These are phyloP conservation scores for Achroia grisella DNA, from an alignment of 1,140 invertebrate genomes.

Conservation along the genomic window DNA sequence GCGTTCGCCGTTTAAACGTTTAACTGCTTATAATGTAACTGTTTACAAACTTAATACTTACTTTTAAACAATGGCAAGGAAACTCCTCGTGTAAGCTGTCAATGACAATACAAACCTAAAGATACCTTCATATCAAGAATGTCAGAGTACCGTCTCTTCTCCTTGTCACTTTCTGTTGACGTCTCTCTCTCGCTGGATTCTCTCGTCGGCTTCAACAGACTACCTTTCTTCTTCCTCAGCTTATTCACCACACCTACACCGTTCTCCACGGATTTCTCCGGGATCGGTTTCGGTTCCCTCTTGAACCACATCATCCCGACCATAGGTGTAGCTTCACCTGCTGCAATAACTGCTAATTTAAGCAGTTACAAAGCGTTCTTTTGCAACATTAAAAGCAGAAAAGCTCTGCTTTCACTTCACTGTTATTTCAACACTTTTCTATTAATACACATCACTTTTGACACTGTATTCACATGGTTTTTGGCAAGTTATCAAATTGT, in stretches of 20 bases:
- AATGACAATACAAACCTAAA: constrained; percentile 42
- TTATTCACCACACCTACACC: constrained; percentile 47
- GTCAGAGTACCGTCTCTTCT: constrained; percentile 58
- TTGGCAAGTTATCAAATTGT: constrained; percentile 1
- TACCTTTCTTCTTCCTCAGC: constrained; percentile 49
- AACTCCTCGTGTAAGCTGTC: constrained; percentile 2
- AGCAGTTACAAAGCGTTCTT: background rate
- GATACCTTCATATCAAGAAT: constrained; percentile 63
- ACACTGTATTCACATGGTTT: constrained; percentile 2
- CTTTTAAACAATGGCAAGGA: constrained; percentile 21
- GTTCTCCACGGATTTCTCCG: constrained; percentile 45
- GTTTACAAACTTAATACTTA: background rate
- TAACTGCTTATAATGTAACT: background rate
- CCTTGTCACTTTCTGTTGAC: constrained; percentile 60
- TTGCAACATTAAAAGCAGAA: background rate
- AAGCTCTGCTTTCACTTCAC: background rate
- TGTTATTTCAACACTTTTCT: background rate
- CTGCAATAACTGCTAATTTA: background rate
- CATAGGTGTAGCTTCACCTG: constrained; percentile 20
- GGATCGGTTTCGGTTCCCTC: constrained; percentile 49
- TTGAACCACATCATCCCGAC: constrained; percentile 68
- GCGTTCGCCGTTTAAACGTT: background rate
- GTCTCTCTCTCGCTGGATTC: constrained; percentile 65
- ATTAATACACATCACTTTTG: background rate
- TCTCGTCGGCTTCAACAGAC: constrained; percentile 45